A percentile compares a stretch with the other conserved stretches of the same genome.
phyloP scores from a whole-genome alignment of 2,113 vertebrate species.

The Camarhynchus parvulus region DNA sequence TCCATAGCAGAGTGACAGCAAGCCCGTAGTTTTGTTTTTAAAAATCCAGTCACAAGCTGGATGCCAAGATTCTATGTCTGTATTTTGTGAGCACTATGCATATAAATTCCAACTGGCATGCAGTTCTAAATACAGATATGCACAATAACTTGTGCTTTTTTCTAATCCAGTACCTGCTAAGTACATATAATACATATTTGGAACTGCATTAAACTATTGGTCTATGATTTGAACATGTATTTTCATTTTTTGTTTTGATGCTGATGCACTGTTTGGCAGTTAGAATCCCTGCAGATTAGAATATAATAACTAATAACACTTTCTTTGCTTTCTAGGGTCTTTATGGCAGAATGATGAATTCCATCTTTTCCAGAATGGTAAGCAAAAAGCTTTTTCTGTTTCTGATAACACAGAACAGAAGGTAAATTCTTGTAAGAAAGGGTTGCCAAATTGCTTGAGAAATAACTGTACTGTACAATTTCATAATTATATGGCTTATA shows the following conservation, averaged over 20 bases:
- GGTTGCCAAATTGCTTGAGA: constrained; percentile 56
- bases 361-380: constrained; percentile 75
- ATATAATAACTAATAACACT: constrained; percentile 78
- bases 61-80: neutral
- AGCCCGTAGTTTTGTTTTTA: neutral
- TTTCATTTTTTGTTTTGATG: constrained; percentile 65
- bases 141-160: neutral
- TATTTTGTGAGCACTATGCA: neutral
- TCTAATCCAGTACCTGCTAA: neutral
- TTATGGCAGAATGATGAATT: constrained; percentile 77
- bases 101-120: constrained; percentile 17
- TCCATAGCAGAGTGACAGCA: neutral
- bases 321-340: constrained; percentile 77
- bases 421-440: constrained; percentile 52
- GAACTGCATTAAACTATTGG: constrained; percentile 49
- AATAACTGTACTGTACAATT: constrained; percentile 56
- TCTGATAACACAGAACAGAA: constrained; percentile 66
- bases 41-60: neutral
- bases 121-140: neutral
- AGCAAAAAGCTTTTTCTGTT: constrained; percentile 74
- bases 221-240: constrained; percentile 55
- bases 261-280: constrained; percentile 65
- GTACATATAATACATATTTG: neutral
- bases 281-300: constrained; percentile 68
- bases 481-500: constrained; percentile 68